phyloP scores from a whole-genome alignment of 2,888 invertebrate species.

The Sycophila texana region DNA sequence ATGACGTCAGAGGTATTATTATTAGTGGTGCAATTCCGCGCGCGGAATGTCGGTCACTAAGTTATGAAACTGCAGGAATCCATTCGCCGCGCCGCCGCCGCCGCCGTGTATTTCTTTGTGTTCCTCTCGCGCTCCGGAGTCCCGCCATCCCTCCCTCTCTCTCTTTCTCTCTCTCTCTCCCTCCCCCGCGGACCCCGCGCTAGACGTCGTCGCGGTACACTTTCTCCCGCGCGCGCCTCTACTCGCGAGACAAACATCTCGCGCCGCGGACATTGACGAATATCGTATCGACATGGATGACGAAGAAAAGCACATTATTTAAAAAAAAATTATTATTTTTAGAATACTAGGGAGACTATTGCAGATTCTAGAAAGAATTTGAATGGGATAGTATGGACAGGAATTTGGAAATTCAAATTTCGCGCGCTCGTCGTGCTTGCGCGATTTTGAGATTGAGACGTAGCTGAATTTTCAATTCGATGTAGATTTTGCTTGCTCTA shows the following conservation, averaged over 20 bases:
- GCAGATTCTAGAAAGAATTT: too few species aligned
- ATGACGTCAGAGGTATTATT: conserved; percentile 68
- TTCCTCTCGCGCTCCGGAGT: not conserved
- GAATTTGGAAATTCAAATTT: too few species aligned
- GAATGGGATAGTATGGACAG: too few species aligned
- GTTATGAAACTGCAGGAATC: conserved; percentile 73
- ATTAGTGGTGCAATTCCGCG: conserved; percentile 69
- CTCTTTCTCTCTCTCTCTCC: too few species aligned
- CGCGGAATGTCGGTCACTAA: conserved; percentile 72
- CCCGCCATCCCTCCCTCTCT: conserved; percentile 6
- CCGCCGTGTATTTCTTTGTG: not conserved
- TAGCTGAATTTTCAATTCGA: too few species aligned
- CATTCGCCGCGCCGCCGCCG: conserved; percentile 60
- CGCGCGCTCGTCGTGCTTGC: too few species aligned
- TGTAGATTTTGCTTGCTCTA: too few species aligned
- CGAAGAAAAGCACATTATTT: too few species aligned
- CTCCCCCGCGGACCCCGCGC: not conserved
- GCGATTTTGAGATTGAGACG: too few species aligned
- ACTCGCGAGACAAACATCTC: conserved; percentile 65
- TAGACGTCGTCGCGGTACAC: conserved; percentile 63
- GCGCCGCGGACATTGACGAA: conserved; percentile 27
- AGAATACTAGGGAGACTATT: too few species aligned
- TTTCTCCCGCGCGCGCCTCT: conserved; percentile 63
- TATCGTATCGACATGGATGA: not conserved
- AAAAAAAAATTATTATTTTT: too few species aligned